Conservation (phyloP, 2,113 vertebrate genomes). For the Rhagologus leucostigma region DNA sequence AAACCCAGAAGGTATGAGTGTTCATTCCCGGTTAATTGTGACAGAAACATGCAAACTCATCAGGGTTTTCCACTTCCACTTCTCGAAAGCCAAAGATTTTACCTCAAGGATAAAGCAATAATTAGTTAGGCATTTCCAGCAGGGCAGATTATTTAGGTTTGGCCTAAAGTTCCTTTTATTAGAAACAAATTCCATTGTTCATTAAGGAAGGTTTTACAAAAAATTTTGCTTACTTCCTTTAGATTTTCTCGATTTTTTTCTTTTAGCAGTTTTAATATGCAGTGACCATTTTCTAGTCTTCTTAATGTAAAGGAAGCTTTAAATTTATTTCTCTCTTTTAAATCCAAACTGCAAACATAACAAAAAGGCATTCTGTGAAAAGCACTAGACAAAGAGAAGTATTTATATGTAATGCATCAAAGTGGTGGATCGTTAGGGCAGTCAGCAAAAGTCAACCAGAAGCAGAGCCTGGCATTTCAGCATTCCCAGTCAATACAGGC, state of each 20-base stretch:
- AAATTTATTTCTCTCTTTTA: background rate
- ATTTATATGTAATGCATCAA: background rate
- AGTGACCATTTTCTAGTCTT: background rate
- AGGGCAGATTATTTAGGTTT: background rate
- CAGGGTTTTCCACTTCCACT: background rate
- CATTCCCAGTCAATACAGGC: background rate
- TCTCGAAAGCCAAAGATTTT: background rate
- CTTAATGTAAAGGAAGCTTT: background rate
- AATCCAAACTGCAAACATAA: background rate
- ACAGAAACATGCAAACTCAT: background rate
- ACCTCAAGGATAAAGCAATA: background rate
- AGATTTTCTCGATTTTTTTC: background rate
- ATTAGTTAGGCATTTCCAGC: background rate
- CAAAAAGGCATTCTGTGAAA: background rate
- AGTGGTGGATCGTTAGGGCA: background rate
- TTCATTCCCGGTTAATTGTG: background rate
- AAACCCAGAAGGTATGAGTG: background rate
- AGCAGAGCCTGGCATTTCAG: constrained; percentile 6
- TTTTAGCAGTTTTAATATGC: background rate
- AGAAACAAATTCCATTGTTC: background rate
- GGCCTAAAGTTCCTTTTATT: background rate
- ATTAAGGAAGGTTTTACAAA: background rate
- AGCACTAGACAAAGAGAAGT: background rate
- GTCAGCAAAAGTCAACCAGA: background rate
- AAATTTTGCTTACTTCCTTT: background rate